A percentile compares a stretch with the other conserved stretches of the same genome.
Evolutionary conservation across 1,140 invertebrate species (phyloP).

Genomic region (Drosophila nigromelanica): DNA sequence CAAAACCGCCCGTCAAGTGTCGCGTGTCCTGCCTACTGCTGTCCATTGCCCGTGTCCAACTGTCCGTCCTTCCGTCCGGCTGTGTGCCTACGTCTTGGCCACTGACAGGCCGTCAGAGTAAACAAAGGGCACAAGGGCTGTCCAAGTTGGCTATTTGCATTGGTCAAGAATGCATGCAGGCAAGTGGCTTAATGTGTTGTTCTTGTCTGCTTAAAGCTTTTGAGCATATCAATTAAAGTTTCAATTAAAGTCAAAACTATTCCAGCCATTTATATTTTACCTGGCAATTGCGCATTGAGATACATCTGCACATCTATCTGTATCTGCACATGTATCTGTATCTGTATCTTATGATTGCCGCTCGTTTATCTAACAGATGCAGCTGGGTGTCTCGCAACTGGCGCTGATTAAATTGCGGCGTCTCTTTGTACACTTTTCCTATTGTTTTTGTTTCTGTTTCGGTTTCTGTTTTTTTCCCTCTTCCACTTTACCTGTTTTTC

Average conservation of each 20-base stretch:
- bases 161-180: conserved; percentile 44
- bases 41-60: conserved; percentile 15
- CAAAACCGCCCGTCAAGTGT: conserved; percentile 55
- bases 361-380: conserved; percentile 26
- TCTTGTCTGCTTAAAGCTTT: not conserved
- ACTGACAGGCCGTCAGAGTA: conserved; percentile 67
- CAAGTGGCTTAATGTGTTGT: conserved; percentile 52
- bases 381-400: conserved; percentile 17
- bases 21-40: conserved; percentile 54
- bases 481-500: conserved; percentile 29
- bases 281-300: conserved; percentile 7
- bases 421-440: conserved; percentile 17
- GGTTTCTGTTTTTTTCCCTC: conserved; percentile 15
- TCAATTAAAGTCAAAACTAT: conserved; percentile 19
- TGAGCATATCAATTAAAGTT: conserved; percentile 42
- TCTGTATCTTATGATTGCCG: conserved; percentile 18
- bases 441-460: conserved; percentile 1
- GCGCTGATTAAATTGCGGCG: conserved; percentile 24
- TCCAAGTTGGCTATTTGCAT: conserved; percentile 49
- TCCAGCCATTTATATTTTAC: conserved; percentile 5
- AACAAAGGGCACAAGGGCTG: conserved; percentile 63
- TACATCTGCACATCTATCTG: conserved; percentile 4
- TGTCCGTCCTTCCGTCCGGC: conserved; percentile 26
- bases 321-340: not conserved
- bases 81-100: conserved; percentile 75